These are phyloP conservation scores for Pherbina coryleti DNA, from an alignment of 2,888 invertebrate genomes.

Conservation along the genomic window DNA sequence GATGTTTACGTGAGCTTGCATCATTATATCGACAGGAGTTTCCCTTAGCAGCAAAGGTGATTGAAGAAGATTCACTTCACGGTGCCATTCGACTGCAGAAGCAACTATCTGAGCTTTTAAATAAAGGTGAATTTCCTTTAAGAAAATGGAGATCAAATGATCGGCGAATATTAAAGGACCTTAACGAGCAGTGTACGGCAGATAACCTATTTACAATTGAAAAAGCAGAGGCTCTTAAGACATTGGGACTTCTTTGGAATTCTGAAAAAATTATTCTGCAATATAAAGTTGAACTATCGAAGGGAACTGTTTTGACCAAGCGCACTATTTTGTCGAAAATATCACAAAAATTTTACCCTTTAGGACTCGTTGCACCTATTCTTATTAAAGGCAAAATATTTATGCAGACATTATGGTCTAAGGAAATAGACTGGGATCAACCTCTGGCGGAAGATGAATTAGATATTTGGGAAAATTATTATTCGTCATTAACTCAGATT, in stretches of 20 bases:
- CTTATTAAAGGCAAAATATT: background rate
- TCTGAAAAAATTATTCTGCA: background rate
- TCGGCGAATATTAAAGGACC: background rate
- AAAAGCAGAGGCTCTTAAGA: background rate
- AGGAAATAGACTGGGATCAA: background rate
- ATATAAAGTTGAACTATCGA: background rate
- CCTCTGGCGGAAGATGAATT: background rate
- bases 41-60: no score
- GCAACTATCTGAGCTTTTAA: background rate
- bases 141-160: slow-evolving; percentile 13
- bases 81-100: background rate
- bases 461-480: background rate
- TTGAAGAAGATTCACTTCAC: background rate
- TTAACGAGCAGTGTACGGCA: background rate
- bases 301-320: background rate
- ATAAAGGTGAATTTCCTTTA: background rate
- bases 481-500: no score
- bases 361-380: background rate
- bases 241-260: slow-evolving; percentile 5
- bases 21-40: no score
- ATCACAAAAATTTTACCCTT: no score
- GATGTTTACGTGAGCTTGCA: no score
- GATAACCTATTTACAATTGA: slow-evolving; percentile 9
- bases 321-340: no score
- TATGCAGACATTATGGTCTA: background rate